These are phyloP conservation scores for Zaprionus capensis DNA, from an alignment of 1,140 invertebrate genomes.

Conservation along the genomic window DNA sequence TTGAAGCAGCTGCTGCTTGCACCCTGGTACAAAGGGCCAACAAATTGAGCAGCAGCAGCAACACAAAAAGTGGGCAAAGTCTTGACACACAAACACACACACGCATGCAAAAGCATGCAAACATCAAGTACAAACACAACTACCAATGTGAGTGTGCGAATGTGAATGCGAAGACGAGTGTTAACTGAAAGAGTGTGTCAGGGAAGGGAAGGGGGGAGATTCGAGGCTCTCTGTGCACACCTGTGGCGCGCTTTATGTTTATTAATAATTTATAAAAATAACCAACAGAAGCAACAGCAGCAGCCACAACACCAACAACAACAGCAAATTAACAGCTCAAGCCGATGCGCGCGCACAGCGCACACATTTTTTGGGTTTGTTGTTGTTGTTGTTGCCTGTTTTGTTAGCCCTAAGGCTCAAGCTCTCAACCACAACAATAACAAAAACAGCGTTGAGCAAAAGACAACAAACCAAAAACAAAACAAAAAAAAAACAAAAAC, in stretches of 20 bases:
- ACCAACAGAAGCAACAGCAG: slow-evolving; percentile 25
- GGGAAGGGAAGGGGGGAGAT: background rate
- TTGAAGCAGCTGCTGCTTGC: slow-evolving; percentile 4
- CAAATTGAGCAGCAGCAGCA: slow-evolving; percentile 19
- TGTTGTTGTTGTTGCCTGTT: slow-evolving; percentile 7
- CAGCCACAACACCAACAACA: slow-evolving; percentile 31
- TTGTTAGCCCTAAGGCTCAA: slow-evolving; percentile 29
- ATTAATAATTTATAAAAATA: slow-evolving; percentile 78
- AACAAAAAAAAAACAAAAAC: background rate
- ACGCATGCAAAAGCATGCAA: background rate
- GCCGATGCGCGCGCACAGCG: slow-evolving; percentile 29
- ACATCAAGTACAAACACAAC: slow-evolving; percentile 1
- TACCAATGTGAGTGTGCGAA: background rate
- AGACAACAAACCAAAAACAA: background rate
- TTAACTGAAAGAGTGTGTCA: background rate
- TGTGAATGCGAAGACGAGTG: slow-evolving; percentile 26
- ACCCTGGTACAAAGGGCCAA: slow-evolving; percentile 29
- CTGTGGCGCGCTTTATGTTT: slow-evolving; percentile 80
- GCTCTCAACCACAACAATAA: slow-evolving; percentile 9
- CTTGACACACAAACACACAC: slow-evolving; percentile 4
- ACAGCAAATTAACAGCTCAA: slow-evolving; percentile 20
- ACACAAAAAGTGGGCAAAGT: slow-evolving; percentile 20
- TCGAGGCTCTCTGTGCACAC: slow-evolving; percentile 59
- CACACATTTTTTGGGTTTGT: slow-evolving; percentile 8
- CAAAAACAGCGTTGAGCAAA: background rate